Percentiles rank a stretch among this genome's conserved stretches.
These are phyloP conservation scores for Empidonax traillii DNA, from an alignment of 2,113 vertebrate genomes.

Conservation along the genomic window DNA sequence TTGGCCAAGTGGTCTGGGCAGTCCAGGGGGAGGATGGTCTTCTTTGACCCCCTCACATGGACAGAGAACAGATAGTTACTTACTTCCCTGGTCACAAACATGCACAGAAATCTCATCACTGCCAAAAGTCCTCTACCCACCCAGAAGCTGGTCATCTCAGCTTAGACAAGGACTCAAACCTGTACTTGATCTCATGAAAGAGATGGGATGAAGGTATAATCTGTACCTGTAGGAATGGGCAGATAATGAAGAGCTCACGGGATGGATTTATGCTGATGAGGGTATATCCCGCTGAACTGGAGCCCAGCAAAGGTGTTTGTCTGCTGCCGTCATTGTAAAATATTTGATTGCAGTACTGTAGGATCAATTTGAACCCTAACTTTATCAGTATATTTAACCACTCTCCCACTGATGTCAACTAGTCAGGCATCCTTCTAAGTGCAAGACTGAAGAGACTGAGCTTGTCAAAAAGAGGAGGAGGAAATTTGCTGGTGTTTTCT, in stretches of 20 bases:
- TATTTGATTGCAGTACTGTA: neutral
- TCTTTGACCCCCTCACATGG: slow-evolving; percentile 49
- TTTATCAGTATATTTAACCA: neutral
- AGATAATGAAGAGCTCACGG: neutral
- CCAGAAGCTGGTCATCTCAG: neutral
- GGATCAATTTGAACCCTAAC: neutral
- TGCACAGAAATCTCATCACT: neutral
- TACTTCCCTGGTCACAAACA: neutral
- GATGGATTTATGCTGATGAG: neutral
- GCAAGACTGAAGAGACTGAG: neutral
- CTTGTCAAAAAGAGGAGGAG: neutral
- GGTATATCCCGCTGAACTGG: neutral
- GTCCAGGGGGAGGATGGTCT: slow-evolving; percentile 37
- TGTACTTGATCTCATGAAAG: neutral
- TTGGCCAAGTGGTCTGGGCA: slow-evolving; percentile 38
- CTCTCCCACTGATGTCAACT: neutral
- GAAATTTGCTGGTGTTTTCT: neutral
- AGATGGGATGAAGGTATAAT: neutral
- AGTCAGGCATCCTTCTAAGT: neutral
- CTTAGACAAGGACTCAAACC: neutral
- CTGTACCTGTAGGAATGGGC: neutral
- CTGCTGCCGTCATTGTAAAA: neutral
- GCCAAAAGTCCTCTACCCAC: neutral
- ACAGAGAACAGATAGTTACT: slow-evolving; percentile 50
- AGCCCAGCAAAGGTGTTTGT: neutral